Evolutionary conservation across 2,113 vertebrate species (phyloP).

Genomic region (Brachypteracias leptosomus): DNA sequence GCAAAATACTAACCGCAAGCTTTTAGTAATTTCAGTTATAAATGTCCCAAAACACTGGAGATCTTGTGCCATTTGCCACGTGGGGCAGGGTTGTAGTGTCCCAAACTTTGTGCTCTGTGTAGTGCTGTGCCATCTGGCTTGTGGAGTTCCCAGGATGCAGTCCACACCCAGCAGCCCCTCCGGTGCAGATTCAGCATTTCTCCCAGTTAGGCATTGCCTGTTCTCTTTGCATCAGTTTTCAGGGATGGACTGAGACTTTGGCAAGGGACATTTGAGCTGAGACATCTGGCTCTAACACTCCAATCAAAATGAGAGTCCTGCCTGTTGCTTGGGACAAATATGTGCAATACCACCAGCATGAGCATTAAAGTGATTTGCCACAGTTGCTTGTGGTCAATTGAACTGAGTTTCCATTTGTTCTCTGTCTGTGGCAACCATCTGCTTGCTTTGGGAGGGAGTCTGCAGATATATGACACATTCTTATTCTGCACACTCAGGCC

Average conservation of each 20-base stretch:
- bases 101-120: not conserved
- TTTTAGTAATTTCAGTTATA: constrained; percentile 26
- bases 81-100: not conserved
- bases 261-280: not conserved
- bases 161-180: not conserved
- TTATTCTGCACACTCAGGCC: not conserved
- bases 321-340: not conserved
- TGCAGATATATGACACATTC: not conserved
- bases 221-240: not conserved
- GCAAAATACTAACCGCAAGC: constrained; percentile 53
- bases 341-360: not conserved
- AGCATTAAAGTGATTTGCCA: not conserved
- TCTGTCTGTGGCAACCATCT: not conserved
- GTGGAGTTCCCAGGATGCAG: not conserved
- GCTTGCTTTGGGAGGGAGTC: not conserved
- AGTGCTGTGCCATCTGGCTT: not conserved
- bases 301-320: not conserved
- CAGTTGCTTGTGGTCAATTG: not conserved
- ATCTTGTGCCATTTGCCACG: not conserved
- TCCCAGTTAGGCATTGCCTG: not conserved
- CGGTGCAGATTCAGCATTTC: not conserved
- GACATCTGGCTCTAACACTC: not conserved
- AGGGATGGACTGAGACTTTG: not conserved
- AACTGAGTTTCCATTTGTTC: not conserved
- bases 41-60: not conserved